Evolutionary conservation across 2,797 vertebrate genomes (phyloP).

Genomic region (Phrynocephalus guinanensis): DNA sequence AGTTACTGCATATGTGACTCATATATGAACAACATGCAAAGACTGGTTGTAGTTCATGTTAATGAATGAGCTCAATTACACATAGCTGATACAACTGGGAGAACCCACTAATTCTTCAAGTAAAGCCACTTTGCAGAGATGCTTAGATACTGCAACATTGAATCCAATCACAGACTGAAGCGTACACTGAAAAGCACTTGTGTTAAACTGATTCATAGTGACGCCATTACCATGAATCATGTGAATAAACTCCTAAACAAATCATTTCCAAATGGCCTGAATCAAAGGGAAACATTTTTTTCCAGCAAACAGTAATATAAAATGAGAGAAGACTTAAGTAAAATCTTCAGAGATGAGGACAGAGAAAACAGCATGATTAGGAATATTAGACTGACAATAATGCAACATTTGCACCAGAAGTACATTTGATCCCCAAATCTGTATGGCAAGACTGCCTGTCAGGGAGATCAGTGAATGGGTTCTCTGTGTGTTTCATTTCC

Average conservation of each 20-base stretch:
- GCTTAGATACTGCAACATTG: not conserved
- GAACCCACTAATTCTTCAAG: not conserved
- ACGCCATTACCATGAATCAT: not conserved
- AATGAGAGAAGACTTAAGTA: not conserved
- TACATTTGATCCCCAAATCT: not conserved
- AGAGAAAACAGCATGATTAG: not conserved
- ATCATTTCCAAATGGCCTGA: not conserved
- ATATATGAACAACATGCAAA: not conserved
- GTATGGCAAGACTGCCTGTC: not conserved
- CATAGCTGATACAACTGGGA: not conserved
- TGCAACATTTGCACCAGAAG: too few species aligned
- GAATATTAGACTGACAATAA: not conserved
- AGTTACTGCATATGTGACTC: too few species aligned
- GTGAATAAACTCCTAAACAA: not conserved
- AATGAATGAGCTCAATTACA: not conserved
- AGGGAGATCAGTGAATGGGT: not conserved
- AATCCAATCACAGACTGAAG: constrained; percentile 1
- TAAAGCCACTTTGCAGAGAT: not conserved
- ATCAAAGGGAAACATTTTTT: not conserved
- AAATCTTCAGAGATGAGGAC: not conserved
- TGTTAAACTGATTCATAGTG: not conserved
- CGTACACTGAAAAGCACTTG: not conserved
- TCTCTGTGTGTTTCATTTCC: not conserved
- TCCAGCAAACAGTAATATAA: not conserved
- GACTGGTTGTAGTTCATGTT: not conserved